Conservation (phyloP, 2,888 invertebrate genomes). For the Abrostola triplasia region DNA sequence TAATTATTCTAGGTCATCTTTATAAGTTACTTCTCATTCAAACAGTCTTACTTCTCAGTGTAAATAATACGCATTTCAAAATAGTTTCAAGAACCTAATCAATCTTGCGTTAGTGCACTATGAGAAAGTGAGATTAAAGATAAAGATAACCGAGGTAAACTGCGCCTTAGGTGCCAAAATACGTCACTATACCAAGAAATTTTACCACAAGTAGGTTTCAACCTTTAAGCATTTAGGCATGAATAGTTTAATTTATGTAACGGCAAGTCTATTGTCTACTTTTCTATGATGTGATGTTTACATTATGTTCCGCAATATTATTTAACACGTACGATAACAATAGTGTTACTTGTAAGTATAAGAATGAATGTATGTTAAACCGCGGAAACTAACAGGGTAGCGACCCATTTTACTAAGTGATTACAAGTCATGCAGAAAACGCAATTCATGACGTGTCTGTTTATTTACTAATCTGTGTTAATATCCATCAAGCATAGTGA, state of each 20-base stretch:
- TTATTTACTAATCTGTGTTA: slow-evolving; percentile 1
- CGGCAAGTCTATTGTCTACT: background rate
- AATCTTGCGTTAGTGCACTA: no score
- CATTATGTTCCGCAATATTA: background rate
- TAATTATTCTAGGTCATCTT: no score
- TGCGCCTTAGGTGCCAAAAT: no score
- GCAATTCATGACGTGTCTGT: slow-evolving; percentile 21
- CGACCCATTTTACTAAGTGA: slow-evolving; percentile 48
- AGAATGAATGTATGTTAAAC: slow-evolving; percentile 23
- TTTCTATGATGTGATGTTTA: background rate
- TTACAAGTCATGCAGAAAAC: slow-evolving; percentile 36
- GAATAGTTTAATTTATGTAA: slow-evolving; percentile 9
- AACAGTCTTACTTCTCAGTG: no score
- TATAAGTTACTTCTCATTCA: no score
- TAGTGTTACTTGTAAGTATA: background rate
- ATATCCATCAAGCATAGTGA: background rate
- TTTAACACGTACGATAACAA: slow-evolving; percentile 21
- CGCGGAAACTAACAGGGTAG: slow-evolving; percentile 10
- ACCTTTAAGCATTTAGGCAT: no score
- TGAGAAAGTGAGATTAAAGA: no score
- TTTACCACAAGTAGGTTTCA: no score
- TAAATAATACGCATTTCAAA: no score
- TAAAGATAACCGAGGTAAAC: no score
- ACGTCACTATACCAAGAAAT: no score
- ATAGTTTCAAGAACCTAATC: no score